Percentiles rank a stretch among this genome's conserved stretches.
Conservation (phyloP, 2,888 invertebrate genomes). For the Chironomus riparius region DNA sequence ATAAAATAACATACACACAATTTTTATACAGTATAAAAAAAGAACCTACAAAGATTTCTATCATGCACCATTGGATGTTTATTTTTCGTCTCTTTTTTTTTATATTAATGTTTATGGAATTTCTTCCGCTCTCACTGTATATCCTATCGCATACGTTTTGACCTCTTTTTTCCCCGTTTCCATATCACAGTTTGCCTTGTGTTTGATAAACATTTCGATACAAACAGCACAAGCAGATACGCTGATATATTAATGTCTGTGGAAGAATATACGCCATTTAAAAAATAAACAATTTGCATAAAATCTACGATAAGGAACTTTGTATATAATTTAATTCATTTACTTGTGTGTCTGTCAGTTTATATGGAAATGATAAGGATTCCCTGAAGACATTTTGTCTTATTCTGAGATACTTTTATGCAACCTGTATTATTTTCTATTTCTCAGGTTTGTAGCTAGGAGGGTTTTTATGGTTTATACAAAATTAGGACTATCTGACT, state of each 20-base stretch:
- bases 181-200: neutral
- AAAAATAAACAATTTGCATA: conserved; percentile 24
- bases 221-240: too few relatives aligned
- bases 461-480: too few relatives aligned
- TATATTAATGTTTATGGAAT: neutral
- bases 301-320: neutral
- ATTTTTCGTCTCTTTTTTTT: neutral
- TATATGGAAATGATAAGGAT: too few relatives aligned
- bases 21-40: neutral
- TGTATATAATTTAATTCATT: too few relatives aligned
- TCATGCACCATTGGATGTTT: conserved; percentile 11
- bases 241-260: neutral
- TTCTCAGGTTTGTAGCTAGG: too few relatives aligned
- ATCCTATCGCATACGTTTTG: neutral
- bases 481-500: too few relatives aligned
- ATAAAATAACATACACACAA: neutral
- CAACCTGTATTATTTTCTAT: too few relatives aligned
- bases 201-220: too few relatives aligned
- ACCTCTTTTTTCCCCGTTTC: neutral
- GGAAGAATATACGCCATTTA: neutral
- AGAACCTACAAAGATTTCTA: conserved; percentile 5
- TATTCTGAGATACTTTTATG: too few relatives aligned
- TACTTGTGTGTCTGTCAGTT: too few relatives aligned
- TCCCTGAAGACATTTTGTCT: too few relatives aligned
- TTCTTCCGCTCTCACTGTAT: neutral